Evolutionary conservation across 2,797 vertebrate genomes (phyloP), one percentile per base, ranked within the genome.

Genomic region (Salarias fasciatus): DNA sequence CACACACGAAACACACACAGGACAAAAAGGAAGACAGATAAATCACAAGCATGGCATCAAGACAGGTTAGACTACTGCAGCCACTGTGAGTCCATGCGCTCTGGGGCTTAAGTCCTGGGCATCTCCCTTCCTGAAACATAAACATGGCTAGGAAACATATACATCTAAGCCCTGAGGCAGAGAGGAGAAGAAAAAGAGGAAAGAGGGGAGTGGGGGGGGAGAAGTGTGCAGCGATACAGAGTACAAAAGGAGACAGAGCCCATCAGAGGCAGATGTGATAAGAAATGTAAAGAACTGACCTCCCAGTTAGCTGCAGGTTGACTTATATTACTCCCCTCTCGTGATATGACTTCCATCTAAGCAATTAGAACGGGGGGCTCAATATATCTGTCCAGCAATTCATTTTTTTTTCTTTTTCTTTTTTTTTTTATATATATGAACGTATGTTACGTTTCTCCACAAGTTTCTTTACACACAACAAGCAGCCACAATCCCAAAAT

Each of bases 291-390:
- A 95, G 94, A 97, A 98, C 97, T 98, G 95, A 98, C 97, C 97
- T 98, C 96, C 95, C 96, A 97, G 96, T 95, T 97, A 97, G 97
- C 95, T 95, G 97, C 97, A 94, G 96, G 96, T 95, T 96, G 96
- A 96, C 95, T 97, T 98, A 98, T 96, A 97, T 96, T 97, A 99
- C 95, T 95, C 96, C 95, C 96, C 96, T 98, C 96, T 98, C 95
- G 96, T 96, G 92, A 93, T 92, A 98, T 95, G 96, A 96, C 95
- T 96, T 99, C 97, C 96, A 98, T 98, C 97, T 98, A 98, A 96
- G 96, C 96, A 98, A 98, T 99, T 97, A 97, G 96, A 98, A 98
- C 93, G 88, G 85, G 88, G 95, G 94, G 95, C 96, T 98, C 95
- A 98, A 98, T 97, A 95, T 97, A 96, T 97, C 95, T 92, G 86